Conservation (phyloP, 64 coral and sea anemone genomes). For the Catalaphyllia jardinei region DNA sequence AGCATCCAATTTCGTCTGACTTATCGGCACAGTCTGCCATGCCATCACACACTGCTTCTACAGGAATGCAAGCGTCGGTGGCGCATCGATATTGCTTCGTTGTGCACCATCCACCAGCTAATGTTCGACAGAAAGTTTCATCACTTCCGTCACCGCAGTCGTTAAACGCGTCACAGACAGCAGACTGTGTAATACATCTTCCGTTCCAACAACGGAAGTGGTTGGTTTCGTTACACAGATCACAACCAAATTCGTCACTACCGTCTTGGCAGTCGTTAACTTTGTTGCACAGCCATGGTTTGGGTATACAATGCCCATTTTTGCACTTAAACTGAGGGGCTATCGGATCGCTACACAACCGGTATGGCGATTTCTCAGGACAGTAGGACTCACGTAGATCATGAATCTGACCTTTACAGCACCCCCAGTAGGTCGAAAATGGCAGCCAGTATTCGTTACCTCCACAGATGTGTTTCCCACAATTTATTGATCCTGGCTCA, state of each 20-base stretch:
- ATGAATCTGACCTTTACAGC: slow-evolving; percentile 48
- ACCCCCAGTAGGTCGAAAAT: slow-evolving; percentile 49
- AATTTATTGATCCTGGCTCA: slow-evolving; percentile 7
- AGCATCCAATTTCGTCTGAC: slow-evolving; percentile 50
- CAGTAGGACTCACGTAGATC: slow-evolving; percentile 41
- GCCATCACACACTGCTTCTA: slow-evolving; percentile 26
- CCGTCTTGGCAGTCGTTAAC: slow-evolving; percentile 73
- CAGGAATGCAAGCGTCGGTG: slow-evolving; percentile 33
- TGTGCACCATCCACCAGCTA: slow-evolving; percentile 41
- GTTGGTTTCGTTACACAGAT: background rate
- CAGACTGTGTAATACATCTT: slow-evolving; percentile 18
- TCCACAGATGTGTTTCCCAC: slow-evolving; percentile 2
- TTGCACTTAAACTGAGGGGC: slow-evolving; percentile 11
- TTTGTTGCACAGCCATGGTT: slow-evolving; percentile 37
- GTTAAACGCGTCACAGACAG: slow-evolving; percentile 52
- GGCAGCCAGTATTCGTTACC: slow-evolving; percentile 2
- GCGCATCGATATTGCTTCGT: slow-evolving; percentile 27
- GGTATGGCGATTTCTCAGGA: background rate
- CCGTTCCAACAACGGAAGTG: slow-evolving; percentile 30
- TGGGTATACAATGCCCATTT: slow-evolving; percentile 54
- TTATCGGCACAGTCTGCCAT: slow-evolving; percentile 34
- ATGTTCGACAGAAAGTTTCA: slow-evolving; percentile 54
- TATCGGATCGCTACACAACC: background rate
- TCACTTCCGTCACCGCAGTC: slow-evolving; percentile 64
- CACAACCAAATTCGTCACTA: slow-evolving; percentile 51